phyloP scores from a whole-genome alignment of 2,113 vertebrate species.

The Zosterops pallidus region DNA sequence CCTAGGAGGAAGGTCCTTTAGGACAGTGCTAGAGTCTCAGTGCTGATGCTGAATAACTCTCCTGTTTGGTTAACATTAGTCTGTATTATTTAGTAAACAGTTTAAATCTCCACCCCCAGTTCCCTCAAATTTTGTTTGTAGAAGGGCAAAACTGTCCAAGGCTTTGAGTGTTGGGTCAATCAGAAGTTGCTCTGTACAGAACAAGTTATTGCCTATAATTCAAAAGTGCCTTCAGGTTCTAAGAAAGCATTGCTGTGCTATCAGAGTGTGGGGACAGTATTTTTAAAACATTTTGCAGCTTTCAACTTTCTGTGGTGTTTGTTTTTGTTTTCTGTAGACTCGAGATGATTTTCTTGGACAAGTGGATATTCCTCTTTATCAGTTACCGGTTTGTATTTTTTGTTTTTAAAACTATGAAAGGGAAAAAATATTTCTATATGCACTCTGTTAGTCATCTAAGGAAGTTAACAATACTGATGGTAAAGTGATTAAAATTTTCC shows the following conservation, averaged over 20 bases:
- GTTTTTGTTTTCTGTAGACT: slow-evolving; percentile 78
- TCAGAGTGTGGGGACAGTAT: neutral
- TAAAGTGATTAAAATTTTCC: neutral
- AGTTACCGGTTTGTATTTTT: slow-evolving; percentile 88
- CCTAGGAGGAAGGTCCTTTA: neutral
- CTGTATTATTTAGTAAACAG: neutral
- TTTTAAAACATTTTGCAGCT: neutral
- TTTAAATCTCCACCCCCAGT: neutral
- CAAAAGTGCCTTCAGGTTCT: neutral
- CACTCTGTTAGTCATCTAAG: neutral
- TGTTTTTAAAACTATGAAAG: neutral
- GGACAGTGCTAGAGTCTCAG: fast-evolving
- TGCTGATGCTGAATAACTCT: neutral
- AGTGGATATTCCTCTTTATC: slow-evolving; percentile 94
- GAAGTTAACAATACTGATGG: neutral
- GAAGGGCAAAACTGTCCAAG: neutral
- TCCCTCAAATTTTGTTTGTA: neutral
- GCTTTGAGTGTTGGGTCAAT: neutral
- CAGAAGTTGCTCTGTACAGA: neutral
- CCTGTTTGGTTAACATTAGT: neutral
- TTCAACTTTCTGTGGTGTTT: neutral
- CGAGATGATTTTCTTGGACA: slow-evolving; percentile 98
- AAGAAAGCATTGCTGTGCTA: neutral
- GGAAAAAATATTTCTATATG: neutral
- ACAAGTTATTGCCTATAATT: neutral